These are phyloP conservation scores for Panurus biarmicus DNA, from an alignment of 2,113 vertebrate species.

Conservation along the genomic window DNA sequence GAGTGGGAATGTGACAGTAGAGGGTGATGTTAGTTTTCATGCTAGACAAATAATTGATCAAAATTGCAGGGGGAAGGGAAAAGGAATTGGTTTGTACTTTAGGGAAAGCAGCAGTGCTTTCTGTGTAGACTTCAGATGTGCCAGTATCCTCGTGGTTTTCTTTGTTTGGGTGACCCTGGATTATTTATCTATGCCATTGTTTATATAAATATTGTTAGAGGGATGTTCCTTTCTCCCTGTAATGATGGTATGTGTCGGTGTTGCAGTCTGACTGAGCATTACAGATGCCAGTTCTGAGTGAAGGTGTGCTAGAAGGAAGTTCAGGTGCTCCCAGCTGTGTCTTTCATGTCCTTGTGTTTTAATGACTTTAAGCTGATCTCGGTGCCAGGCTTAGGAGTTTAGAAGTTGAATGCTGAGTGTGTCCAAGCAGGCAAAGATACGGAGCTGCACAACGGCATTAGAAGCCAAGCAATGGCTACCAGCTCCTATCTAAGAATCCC, in stretches of 20 bases:
- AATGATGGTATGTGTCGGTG: neutral
- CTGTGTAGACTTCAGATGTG: neutral
- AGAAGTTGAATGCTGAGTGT: neutral
- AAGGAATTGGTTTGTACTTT: neutral
- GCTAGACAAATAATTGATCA: neutral
- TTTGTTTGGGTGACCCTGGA: neutral
- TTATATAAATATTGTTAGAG: neutral
- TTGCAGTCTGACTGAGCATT: neutral
- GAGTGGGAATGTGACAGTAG: neutral
- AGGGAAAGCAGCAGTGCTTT: neutral
- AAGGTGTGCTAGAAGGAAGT: neutral
- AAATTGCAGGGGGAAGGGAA: neutral
- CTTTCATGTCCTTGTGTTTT: neutral
- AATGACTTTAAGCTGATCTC: neutral
- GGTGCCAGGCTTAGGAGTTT: neutral
- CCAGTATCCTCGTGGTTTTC: neutral
- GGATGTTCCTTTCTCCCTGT: neutral
- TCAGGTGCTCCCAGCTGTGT: neutral
- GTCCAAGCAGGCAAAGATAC: neutral
- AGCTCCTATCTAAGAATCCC: neutral
- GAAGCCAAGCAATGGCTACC: neutral
- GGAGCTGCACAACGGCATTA: neutral
- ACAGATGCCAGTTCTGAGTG: neutral
- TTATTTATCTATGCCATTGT: neutral
- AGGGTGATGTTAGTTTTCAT: neutral